Evolutionary conservation across 1,140 invertebrate genomes (phyloP).

Genomic region (Drosophila ficusphila): DNA sequence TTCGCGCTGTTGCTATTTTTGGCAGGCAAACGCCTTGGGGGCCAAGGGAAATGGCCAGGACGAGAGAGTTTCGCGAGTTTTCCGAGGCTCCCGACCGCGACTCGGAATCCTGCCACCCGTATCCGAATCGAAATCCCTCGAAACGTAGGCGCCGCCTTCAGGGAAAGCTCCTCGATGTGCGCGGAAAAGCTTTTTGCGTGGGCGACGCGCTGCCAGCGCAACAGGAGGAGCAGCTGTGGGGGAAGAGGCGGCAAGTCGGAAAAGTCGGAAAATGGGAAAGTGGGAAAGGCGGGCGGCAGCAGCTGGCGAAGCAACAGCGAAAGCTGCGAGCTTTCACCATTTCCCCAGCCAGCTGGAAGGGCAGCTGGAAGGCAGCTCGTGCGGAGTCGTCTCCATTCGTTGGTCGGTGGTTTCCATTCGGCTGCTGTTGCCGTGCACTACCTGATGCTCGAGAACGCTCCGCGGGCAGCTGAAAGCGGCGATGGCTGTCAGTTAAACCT

Average conservation of each 20-base stretch:
- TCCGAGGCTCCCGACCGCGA: neutral
- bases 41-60: neutral
- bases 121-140: neutral
- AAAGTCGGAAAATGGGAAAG: neutral
- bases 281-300: no score
- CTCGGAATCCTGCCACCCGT: neutral
- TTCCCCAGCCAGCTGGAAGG: constrained; percentile 64
- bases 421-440: constrained; percentile 18
- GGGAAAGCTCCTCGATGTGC: constrained; percentile 21
- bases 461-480: constrained; percentile 7
- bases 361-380: constrained; percentile 36
- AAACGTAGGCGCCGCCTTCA: constrained; percentile 42
- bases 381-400: neutral
- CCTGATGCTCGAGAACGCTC: constrained; percentile 30
- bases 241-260: neutral
- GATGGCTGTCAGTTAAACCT: constrained; percentile 74
- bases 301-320: constrained; percentile 55
- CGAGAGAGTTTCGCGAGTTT: constrained; percentile 3
- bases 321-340: constrained; percentile 58
- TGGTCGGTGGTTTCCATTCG: no score
- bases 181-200: constrained; percentile 40
- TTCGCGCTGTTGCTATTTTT: constrained; percentile 72
- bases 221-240: constrained; percentile 37
- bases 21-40: constrained; percentile 35
- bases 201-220: constrained; percentile 56